A percentile compares a stretch with the other conserved stretches of the same genome.
These are phyloP conservation scores for Caenorhabditis imperialis DNA, from an alignment of 2,888 invertebrate species.

Conservation along the genomic window DNA sequence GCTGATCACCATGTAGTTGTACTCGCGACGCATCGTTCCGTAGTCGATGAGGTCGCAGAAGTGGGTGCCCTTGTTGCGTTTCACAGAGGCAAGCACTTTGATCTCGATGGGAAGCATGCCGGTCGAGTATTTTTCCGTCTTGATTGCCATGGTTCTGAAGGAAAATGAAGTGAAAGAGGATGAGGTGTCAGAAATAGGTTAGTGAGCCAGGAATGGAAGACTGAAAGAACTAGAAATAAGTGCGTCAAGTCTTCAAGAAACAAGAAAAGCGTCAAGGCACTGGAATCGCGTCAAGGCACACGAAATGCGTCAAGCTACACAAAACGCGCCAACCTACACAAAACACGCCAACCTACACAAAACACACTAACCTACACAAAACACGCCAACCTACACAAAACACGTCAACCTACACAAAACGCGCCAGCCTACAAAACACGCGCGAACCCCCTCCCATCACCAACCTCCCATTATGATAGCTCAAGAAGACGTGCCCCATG, in stretches of 20 bases:
- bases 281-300: no score
- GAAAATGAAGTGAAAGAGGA: background rate
- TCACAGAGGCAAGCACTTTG: constrained; percentile 52
- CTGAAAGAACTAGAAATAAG: background rate
- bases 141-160: constrained; percentile 48
- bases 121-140: constrained; percentile 50
- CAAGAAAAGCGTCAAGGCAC: no score
- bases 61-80: constrained; percentile 42
- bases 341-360: no score
- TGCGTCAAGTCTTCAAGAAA: no score
- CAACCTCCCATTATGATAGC: constrained; percentile 13
- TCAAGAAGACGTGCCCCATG: constrained; percentile 58
- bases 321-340: no score
- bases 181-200: background rate
- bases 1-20: constrained; percentile 67
- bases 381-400: no score
- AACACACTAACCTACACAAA: no score
- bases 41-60: constrained; percentile 60
- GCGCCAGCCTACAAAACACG: no score
- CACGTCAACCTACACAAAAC: no score
- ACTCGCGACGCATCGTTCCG: constrained; percentile 58
- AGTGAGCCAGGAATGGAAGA: background rate
- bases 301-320: no score
- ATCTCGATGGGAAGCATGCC: constrained; percentile 57
- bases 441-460: no score